Evolutionary conservation across 2,797 vertebrate species (phyloP), one percentile per base, ranked within the genome.

Genomic region (Orestias chungarensis): DNA sequence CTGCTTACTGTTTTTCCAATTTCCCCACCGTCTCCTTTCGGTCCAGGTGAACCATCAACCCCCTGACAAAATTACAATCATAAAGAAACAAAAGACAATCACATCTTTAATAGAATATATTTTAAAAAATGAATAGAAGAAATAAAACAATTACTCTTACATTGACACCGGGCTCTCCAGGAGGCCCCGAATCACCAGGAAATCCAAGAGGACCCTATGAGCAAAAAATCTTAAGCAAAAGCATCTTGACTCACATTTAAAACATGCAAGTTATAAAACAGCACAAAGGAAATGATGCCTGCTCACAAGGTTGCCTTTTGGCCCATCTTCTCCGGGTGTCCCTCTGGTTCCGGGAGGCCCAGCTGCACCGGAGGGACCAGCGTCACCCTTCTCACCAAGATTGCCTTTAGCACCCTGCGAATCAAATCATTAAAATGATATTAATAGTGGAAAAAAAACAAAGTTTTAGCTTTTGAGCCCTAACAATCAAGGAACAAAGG

Each of bases 281-380:
- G 68, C 20, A 67, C n/a, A 35, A 66, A 68, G 54, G 65, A 71
- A 76, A 78, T 66, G n/a, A 70, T 20, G 54, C 17, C 66, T 14
- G 74, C 96, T 95, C 75, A 98, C 97, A 78, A 91, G 62, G 62
- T 86, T 94, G 88, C 97, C 97, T 93, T 98, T 98, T 76, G 95
- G 29, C 71, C 97, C 97, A 4, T 99, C 97, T 47, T 98, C 96
- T 75, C 97, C 97, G 1, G 96, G 94, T 33, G 88, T 91, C 0
- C 97, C 97, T 90, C 96, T 95, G 69, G 95, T 82, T 71, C 97
- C 97, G 0, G 95, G 91, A 50, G 96, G 92, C n/a, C 97, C 97
- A 18, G 96, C 94, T 46, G 95, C 90, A 54, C 97, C 96, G 0
- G 96, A 72, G 10, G 82, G 87, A 0, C 97, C 97, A 0, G 93